A percentile compares a stretch with the other conserved stretches of the same genome.
Conservation (phyloP, 2,113 vertebrate species). For the Chionomys nivalis region DNA sequence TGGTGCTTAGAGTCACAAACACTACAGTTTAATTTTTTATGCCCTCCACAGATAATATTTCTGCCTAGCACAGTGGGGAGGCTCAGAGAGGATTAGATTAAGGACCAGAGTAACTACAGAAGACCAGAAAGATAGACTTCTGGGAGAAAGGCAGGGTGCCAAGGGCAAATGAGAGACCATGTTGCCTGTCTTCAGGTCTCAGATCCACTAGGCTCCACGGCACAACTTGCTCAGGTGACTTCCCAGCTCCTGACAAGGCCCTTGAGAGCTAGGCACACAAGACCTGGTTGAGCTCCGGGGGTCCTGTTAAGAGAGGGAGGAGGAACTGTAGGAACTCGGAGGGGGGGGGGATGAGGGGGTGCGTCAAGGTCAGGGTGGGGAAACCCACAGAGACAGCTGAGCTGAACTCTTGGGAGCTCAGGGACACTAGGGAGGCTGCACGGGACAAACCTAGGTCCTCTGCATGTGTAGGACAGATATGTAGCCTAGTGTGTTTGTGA, state of each 20-base stretch:
- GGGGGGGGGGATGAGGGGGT: no score
- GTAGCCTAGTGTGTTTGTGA: neutral
- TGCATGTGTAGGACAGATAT: neutral
- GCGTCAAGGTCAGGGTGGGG: neutral
- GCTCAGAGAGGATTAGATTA: neutral
- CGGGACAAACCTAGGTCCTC: neutral
- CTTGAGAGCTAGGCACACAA: neutral
- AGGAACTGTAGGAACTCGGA: no score
- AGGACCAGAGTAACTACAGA: neutral
- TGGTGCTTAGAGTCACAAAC: neutral
- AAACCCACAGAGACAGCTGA: neutral
- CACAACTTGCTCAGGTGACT: neutral
- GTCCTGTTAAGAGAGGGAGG: neutral
- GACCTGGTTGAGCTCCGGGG: neutral
- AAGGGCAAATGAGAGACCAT: neutral
- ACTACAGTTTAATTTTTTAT: neutral
- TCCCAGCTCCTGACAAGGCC: neutral
- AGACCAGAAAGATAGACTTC: neutral
- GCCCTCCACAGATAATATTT: neutral
- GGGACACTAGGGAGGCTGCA: neutral
- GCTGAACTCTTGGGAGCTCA: neutral
- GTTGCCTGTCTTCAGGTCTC: neutral
- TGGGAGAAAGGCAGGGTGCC: neutral
- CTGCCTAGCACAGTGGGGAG: neutral
- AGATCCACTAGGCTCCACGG: neutral